These are phyloP conservation scores for Pelvicachromis taeniatus DNA, from an alignment of 2,113 vertebrate genomes.

Conservation along the genomic window DNA sequence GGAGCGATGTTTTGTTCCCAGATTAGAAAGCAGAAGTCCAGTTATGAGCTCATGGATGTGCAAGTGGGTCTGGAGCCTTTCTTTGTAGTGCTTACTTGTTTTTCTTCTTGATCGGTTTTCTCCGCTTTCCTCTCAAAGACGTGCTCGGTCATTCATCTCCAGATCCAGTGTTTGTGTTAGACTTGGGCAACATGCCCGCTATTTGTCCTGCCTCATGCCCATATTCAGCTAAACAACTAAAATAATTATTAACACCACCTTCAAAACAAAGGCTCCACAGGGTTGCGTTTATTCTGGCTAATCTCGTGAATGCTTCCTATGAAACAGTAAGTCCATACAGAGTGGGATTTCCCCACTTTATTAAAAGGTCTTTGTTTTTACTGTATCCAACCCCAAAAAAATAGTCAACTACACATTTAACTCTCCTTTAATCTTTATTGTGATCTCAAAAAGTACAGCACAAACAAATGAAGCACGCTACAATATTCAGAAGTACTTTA, in stretches of 20 bases:
- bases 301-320: fast-evolving
- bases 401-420: background rate
- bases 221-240: background rate
- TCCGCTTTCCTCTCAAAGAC: background rate
- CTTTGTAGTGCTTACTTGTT: background rate
- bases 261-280: background rate
- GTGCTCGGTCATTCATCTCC: background rate
- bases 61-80: background rate
- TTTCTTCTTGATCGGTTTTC: background rate
- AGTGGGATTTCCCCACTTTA: background rate
- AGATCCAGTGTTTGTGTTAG: background rate
- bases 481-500: slow-evolving; percentile 30
- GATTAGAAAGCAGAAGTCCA: background rate
- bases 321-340: background rate
- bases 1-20: background rate
- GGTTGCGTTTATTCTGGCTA: background rate
- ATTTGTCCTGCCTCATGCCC: background rate
- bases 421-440: slow-evolving; percentile 58
- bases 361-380: background rate
- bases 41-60: background rate
- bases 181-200: background rate
- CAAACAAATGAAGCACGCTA: slow-evolving; percentile 55
- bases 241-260: background rate
- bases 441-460: slow-evolving; percentile 64
- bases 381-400: background rate